phyloP scores from a whole-genome alignment of 2,888 invertebrate species.

The Rhodophaea formosa region DNA sequence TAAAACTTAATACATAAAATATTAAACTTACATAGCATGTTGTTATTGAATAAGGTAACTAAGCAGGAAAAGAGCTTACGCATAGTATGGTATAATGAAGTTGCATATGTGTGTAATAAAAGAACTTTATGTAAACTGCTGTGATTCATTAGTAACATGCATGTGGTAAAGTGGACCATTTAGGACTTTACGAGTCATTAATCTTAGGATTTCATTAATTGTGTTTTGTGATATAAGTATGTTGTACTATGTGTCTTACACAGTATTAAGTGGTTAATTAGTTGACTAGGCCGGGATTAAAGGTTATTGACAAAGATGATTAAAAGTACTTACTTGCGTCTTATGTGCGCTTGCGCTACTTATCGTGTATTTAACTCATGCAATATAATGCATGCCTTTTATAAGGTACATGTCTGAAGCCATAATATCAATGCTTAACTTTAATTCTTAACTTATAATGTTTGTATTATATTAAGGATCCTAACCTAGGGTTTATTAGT shows the following conservation, averaged over 20 bases:
- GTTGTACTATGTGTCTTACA: not conserved
- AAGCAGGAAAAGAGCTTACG: not conserved
- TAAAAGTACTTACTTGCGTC: not conserved
- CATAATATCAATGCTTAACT: no score
- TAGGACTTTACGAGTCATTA: not conserved
- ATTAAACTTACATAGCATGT: no score
- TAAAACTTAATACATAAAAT: no score
- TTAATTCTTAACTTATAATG: no score
- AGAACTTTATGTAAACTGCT: not conserved
- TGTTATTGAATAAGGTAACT: not conserved
- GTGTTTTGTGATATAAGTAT: not conserved
- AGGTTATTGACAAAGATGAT: constrained; percentile 7
- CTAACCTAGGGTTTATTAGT: no score
- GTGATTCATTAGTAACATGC: not conserved
- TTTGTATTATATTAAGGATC: no score
- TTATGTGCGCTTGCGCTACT: no score
- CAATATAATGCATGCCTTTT: no score
- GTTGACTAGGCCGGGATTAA: constrained; percentile 2
- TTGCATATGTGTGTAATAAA: not conserved
- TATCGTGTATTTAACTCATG: no score
- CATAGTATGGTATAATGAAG: not conserved
- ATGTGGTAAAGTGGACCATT: not conserved
- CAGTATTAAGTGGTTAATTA: not conserved
- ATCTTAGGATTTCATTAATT: not conserved
- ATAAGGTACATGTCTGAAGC: no score